Conservation (phyloP, 1,140 invertebrate genomes). For the Oreohelix idahoensis region DNA sequence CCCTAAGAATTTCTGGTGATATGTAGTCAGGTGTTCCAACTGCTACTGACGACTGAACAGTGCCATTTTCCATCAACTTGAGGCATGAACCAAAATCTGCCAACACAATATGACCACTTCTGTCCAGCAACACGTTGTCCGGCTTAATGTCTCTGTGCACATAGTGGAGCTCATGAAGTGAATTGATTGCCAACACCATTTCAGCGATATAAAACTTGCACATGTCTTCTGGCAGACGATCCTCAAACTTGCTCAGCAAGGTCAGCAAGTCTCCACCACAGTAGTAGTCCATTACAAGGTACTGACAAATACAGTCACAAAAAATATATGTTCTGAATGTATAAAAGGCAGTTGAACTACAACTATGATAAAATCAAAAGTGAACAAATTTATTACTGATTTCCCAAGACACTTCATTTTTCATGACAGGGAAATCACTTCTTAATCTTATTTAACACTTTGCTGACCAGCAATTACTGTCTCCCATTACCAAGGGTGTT, state of each 20-base stretch:
- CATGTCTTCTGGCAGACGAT: slow-evolving; percentile 98
- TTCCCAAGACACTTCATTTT: too few relatives aligned
- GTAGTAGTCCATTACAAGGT: slow-evolving; percentile 99
- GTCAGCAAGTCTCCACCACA: slow-evolving; percentile 98
- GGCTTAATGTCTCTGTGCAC: slow-evolving; percentile 98
- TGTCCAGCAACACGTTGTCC: slow-evolving; percentile 96
- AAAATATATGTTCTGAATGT: too few relatives aligned
- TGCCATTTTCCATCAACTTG: slow-evolving; percentile 78
- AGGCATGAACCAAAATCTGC: slow-evolving; percentile 99
- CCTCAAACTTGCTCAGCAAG: slow-evolving; percentile 97
- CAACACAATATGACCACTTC: slow-evolving; percentile 97
- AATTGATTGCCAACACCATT: slow-evolving; percentile 97
- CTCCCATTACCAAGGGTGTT: too few relatives aligned
- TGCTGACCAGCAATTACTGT: too few relatives aligned
- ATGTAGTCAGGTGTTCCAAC: slow-evolving; percentile 99
- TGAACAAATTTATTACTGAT: too few relatives aligned
- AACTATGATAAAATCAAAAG: too few relatives aligned
- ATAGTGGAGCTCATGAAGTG: slow-evolving; percentile 95
- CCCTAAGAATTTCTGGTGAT: slow-evolving; percentile 90
- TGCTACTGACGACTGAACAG: slow-evolving; percentile 95
- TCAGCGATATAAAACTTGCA: slow-evolving; percentile 98
- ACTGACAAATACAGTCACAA: slow-evolving; percentile 80
- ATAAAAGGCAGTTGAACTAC: too few relatives aligned
- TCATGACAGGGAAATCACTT: too few relatives aligned
- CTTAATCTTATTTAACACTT: too few relatives aligned